Base-by-base conservation (phyloP, 2,113 vertebrate species). In the Dascyllus trimaculatus region DNA sequence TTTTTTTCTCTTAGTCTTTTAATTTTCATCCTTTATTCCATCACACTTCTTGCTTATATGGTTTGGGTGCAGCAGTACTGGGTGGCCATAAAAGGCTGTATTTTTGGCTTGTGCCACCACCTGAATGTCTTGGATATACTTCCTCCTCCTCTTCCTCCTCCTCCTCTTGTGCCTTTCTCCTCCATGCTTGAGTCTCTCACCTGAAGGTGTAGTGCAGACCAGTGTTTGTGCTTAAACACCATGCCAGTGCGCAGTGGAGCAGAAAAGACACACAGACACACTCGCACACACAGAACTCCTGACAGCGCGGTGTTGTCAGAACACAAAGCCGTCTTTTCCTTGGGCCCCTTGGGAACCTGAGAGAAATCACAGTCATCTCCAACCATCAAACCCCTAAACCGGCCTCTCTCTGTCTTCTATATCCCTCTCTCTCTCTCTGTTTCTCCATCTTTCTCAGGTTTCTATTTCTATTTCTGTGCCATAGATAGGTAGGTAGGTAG, bases 321-420 rank as follows among this genome's bases (percentile, higher is more conserved):
- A 93, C 92, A 94, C 92, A 94, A 93, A 93, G 92, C 93, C 71
- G 58, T 91, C 82, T 93, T 90, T 90, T 93, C 91, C 93, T 84
- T 72, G 75, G 84, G 90, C 85, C 93, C 91, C 93, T 91, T 65
- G 89, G 90, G 93, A 94, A 91, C 94, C 92, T 87, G 84, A 81
- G 83, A 91, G 92, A 91, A 92, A 94, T 93, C 93, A 84, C 90
- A 92, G 90, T 85, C 88, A 92, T 94, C 89, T 88, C 86, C 51
- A 89, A 78, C 84, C 81, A 81, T 91, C 91, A 91, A 88, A 88
- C 76, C 86, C 64, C 72, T 72, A 67, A 73, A 71, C 82, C 63
- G 58, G 68, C 78, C 81, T 70, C 64, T 61, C 77, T 71, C 70
- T 53, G 62, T 81, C 71, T 53, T 65, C 53, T 63, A n/a, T 75